Conservation (phyloP, 35 echinoderm and acorn worm genomes). For the Stichopus chloronotus region DNA sequence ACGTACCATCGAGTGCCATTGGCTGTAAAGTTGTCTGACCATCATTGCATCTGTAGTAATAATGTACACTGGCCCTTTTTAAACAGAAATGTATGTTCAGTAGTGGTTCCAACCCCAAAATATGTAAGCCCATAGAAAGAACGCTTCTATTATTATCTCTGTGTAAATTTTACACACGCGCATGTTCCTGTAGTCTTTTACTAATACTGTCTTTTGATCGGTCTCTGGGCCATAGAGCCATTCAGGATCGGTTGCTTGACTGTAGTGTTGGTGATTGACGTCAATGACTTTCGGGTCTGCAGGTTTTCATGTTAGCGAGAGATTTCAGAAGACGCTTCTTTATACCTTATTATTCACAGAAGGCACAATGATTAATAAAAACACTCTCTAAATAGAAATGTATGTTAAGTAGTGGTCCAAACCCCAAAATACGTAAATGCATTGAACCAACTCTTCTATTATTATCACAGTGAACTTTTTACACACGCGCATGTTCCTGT, state of each 20-base stretch:
- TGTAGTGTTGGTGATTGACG: neutral
- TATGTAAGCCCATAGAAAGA: neutral
- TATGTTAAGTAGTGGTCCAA: too few relatives aligned
- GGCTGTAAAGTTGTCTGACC: slow-evolving; percentile 49
- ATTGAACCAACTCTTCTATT: too few relatives aligned
- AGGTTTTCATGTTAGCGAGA: neutral
- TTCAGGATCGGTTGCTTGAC: neutral
- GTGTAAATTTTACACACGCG: neutral
- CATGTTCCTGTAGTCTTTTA: neutral
- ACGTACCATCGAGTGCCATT: slow-evolving; percentile 41
- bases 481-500: too few relatives aligned
- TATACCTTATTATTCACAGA: too few relatives aligned
- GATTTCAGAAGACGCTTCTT: neutral
- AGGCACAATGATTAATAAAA: too few relatives aligned
- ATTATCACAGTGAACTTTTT: too few relatives aligned
- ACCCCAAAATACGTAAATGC: too few relatives aligned
- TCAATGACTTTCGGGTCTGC: neutral
- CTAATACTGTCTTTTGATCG: neutral
- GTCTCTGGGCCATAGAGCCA: slow-evolving; percentile 1
- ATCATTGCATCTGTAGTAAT: neutral
- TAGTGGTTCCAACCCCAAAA: neutral
- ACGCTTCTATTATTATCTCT: neutral
- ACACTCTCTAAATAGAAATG: too few relatives aligned
- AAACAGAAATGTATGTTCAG: too few relatives aligned
- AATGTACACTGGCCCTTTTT: too few relatives aligned